These are phyloP conservation scores for Aquatica leii DNA, from an alignment of 2,888 invertebrate species.

Conservation along the genomic window DNA sequence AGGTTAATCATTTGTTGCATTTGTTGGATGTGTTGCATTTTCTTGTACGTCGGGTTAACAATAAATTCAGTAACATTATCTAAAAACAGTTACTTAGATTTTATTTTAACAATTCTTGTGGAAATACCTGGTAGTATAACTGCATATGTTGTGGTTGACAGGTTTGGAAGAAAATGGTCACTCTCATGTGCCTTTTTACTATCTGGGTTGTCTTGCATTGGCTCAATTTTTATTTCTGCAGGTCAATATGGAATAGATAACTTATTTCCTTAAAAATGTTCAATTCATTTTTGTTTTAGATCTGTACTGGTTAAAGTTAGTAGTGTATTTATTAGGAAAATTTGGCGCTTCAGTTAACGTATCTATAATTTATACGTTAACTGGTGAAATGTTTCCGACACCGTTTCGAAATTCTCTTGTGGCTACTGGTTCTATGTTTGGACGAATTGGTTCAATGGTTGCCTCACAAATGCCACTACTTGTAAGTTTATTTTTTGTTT, in stretches of 20 bases:
- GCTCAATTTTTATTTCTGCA: conserved; percentile 66
- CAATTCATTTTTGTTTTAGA: no score
- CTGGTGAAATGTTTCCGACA: conserved; percentile 74
- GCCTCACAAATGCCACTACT: conserved; percentile 73
- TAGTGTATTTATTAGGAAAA: conserved; percentile 69
- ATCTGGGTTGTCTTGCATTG: conserved; percentile 68
- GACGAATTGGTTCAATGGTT: conserved; percentile 70
- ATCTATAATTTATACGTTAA: conserved; percentile 72
- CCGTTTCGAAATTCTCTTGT: conserved; percentile 68
- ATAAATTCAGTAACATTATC: conserved; percentile 78
- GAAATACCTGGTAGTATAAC: conserved; percentile 78
- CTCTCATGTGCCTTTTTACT: conserved; percentile 69
- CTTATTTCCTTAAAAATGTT: no score
- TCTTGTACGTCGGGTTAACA: conserved; percentile 83
- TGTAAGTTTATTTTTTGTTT: no score
- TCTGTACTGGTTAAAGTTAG: conserved; percentile 62
- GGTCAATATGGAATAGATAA: no score
- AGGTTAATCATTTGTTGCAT: conserved; percentile 73
- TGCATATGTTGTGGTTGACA: conserved; percentile 70
- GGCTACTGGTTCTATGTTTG: conserved; percentile 71
- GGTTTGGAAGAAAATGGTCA: conserved; percentile 70
- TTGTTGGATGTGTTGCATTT: conserved; percentile 81
- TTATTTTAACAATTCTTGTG: conserved; percentile 71
- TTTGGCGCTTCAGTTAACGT: conserved; percentile 72
- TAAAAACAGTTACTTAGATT: conserved; percentile 80